Conservation (phyloP, 2,113 vertebrate species). For the Rhombomys opimus region DNA sequence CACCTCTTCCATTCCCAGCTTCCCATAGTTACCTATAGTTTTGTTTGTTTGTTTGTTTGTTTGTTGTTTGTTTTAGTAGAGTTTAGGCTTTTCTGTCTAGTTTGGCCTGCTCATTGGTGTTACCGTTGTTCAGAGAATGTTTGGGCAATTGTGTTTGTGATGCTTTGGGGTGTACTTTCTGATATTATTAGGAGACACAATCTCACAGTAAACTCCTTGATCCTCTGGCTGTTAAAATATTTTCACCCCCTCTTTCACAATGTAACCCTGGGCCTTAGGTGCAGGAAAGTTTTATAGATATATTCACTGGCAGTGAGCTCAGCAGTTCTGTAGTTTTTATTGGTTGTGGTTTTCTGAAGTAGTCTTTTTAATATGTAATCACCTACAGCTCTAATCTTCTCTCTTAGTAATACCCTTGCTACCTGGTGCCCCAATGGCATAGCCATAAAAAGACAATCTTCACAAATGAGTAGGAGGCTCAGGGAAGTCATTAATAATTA, state of each 20-base stretch:
- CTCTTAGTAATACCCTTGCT: not conserved
- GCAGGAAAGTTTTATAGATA: not conserved
- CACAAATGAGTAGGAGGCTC: not conserved
- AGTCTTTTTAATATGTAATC: not conserved
- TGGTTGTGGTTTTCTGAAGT: not conserved
- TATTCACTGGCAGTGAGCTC: not conserved
- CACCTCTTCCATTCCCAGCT: not conserved
- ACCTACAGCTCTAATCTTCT: not conserved
- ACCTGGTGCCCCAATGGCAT: constrained; percentile 7
- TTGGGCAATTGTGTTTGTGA: not conserved
- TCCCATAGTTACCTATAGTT: not conserved
- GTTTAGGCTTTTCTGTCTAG: not conserved
- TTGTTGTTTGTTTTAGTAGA: not conserved
- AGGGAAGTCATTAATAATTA: not conserved
- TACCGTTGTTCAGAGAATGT: not conserved
- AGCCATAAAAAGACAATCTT: constrained; percentile 41
- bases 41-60: not conserved
- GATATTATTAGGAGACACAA: not conserved
- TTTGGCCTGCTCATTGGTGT: not conserved
- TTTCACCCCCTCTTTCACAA: not conserved
- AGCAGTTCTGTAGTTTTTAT: not conserved
- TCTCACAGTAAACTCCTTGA: not conserved
- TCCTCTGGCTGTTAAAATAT: not conserved
- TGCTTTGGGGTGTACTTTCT: not conserved
- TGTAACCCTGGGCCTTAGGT: not conserved